These are phyloP conservation scores for Champsocephalus gunnari DNA, from an alignment of 2,797 vertebrate genomes.

Conservation along the genomic window DNA sequence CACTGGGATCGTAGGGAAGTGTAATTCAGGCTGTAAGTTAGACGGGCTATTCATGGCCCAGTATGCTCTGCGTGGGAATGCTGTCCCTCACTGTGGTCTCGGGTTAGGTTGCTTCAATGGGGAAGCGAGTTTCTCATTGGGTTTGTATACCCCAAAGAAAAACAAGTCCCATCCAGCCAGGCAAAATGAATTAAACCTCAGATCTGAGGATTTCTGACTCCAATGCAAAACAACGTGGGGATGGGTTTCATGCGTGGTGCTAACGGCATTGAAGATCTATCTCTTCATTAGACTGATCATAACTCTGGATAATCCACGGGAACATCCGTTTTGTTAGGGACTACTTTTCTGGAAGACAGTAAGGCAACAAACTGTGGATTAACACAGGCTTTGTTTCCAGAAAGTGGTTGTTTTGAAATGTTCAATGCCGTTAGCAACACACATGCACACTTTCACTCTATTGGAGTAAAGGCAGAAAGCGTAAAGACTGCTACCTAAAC, in stretches of 20 bases:
- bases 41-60: slow-evolving; percentile 50
- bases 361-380: no score
- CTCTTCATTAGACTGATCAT: background rate
- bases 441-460: background rate
- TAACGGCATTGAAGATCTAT: no score
- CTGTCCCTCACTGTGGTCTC: slow-evolving; percentile 9
- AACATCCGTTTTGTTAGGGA: background rate
- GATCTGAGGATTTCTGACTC: background rate
- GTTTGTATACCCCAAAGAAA: no score
- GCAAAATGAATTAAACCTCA: background rate
- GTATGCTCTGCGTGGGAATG: slow-evolving; percentile 27
- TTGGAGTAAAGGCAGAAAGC: background rate
- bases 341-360: background rate
- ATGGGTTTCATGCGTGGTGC: background rate
- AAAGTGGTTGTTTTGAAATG: background rate
- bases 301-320: background rate
- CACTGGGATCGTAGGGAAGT: slow-evolving; percentile 1
- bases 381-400: background rate
- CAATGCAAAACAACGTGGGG: background rate
- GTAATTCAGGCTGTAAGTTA: slow-evolving; percentile 49
- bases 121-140: background rate
- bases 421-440: background rate
- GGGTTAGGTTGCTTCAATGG: background rate
- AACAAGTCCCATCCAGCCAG: background rate
- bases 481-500: no score